phyloP scores from a whole-genome alignment of 2,888 invertebrate genomes.

The Plagiodera versicolora region DNA sequence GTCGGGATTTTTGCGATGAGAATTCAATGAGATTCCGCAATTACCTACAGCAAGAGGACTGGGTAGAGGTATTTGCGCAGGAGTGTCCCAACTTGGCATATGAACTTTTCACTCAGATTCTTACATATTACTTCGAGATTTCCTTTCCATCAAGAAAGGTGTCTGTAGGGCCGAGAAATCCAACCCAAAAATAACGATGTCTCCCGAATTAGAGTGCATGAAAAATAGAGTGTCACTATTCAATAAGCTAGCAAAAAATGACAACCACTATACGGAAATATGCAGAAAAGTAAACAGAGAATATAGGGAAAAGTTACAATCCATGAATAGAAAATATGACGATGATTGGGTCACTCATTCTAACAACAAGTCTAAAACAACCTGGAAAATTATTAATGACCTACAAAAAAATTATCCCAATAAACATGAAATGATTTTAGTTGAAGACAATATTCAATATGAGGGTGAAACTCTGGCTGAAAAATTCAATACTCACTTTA shows the following conservation, averaged over 20 bases:
- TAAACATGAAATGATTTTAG: constrained; percentile 2
- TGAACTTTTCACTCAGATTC: neutral
- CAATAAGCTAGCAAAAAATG: neutral
- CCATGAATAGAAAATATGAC: constrained; percentile 3
- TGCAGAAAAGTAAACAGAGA: neutral
- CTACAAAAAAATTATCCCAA: neutral
- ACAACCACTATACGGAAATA: neutral
- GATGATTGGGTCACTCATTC: constrained; percentile 3
- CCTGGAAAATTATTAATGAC: neutral
- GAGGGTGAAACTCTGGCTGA: neutral
- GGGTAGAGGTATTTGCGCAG: neutral
- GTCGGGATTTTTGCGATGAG: constrained; percentile 4
- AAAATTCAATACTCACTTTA: constrained; percentile 4
- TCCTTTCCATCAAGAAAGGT: neutral
- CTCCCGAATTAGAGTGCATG: neutral
- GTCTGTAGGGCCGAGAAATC: neutral
- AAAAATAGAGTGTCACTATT: constrained; percentile 1
- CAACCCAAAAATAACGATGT: constrained; percentile 2
- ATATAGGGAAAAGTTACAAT: neutral
- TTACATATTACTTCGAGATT: neutral
- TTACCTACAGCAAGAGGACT: neutral
- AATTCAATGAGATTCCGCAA: neutral
- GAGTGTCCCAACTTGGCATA: neutral
- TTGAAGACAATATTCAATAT: neutral
- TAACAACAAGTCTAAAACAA: too few relatives aligned